A percentile compares a stretch with the other conserved stretches of the same genome.
Conservation (phyloP, 2,888 invertebrate genomes). For the Myopa testacea region DNA sequence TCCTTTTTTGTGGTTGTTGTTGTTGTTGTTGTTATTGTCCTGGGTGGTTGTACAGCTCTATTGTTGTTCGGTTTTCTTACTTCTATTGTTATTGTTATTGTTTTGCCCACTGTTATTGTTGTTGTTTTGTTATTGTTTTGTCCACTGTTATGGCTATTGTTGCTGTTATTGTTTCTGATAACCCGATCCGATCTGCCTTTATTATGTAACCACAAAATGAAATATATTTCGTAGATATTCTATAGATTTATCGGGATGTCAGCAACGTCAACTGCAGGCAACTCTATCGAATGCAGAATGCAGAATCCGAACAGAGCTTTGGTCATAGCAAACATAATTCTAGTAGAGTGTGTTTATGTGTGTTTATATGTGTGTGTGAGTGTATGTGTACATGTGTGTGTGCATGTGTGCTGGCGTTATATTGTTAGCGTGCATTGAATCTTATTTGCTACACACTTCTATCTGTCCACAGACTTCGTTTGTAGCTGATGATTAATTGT, state of each 20-base stretch:
- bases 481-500: conserved; percentile 34
- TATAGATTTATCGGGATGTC: conserved; percentile 30
- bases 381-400: background rate
- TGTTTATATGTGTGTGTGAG: background rate
- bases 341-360: background rate
- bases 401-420: background rate
- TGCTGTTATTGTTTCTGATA: conserved; percentile 11
- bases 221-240: conserved; percentile 6
- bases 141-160: background rate
- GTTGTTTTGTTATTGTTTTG: background rate
- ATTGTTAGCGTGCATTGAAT: conserved; percentile 13
- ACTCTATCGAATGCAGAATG: background rate
- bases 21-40: background rate
- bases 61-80: background rate
- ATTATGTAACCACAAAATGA: conserved; percentile 27
- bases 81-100: background rate
- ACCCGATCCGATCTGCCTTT: conserved; percentile 12
- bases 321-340: background rate
- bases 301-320: background rate
- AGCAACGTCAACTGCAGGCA: conserved; percentile 23
- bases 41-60: background rate
- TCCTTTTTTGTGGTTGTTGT: background rate
- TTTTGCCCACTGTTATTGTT: background rate
- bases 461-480: conserved; percentile 26
- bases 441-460: conserved; percentile 18